A percentile compares a stretch with the other conserved stretches of the same genome.
These are phyloP conservation scores for Leptarthrus brevirostris DNA, from an alignment of 2,888 invertebrate species.

Conservation along the genomic window DNA sequence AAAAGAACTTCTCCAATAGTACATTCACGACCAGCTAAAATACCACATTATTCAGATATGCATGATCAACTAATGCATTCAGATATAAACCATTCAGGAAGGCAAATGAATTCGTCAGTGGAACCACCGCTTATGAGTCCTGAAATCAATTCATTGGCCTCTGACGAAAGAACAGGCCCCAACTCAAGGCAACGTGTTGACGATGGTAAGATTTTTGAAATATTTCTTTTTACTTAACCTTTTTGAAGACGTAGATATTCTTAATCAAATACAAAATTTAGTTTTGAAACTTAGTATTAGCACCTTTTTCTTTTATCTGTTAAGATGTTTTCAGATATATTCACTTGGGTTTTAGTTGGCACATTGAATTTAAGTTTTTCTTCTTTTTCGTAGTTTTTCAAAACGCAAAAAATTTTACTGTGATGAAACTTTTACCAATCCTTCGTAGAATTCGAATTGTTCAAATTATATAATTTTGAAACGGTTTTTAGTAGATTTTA, in stretches of 20 bases:
- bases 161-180: constrained; percentile 68
- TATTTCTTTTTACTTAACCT: constrained; percentile 18
- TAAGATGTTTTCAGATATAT: too few relatives aligned
- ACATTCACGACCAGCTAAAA: constrained; percentile 68
- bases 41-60: constrained; percentile 63
- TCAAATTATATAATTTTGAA: too few relatives aligned
- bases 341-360: background rate
- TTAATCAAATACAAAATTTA: background rate
- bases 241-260: background rate
- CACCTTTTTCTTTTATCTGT: background rate
- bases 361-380: too few relatives aligned
- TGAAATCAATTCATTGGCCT: constrained; percentile 76
- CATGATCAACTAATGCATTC: constrained; percentile 47
- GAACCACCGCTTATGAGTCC: constrained; percentile 71
- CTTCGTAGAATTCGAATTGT: background rate
- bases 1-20: constrained; percentile 70
- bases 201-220: constrained; percentile 58
- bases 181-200: constrained; percentile 55
- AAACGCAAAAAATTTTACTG: background rate
- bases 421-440: background rate
- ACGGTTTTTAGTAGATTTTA: too few relatives aligned
- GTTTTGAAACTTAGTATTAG: background rate
- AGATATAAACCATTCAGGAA: constrained; percentile 60
- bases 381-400: background rate
- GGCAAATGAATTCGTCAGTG: constrained; percentile 57